Evolutionary conservation across 2,797 vertebrate genomes (phyloP).

Genomic region (Oceanodroma leucorhoa): DNA sequence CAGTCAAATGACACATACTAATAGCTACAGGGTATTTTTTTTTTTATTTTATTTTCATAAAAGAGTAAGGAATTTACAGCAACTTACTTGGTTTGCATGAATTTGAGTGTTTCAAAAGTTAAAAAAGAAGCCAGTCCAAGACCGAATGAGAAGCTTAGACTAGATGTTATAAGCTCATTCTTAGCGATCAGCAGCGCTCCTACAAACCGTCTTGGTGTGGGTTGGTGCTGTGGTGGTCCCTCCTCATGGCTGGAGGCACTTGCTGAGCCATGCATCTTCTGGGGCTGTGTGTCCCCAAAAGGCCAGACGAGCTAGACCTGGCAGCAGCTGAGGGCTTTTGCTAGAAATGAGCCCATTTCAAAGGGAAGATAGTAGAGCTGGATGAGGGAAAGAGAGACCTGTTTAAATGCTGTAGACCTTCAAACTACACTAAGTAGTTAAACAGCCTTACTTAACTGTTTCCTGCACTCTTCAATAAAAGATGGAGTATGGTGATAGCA

Average conservation of each 20-base stretch:
- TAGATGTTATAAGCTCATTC: background rate
- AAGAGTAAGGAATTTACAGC: background rate
- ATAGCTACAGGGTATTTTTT: background rate
- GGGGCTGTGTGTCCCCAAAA: background rate
- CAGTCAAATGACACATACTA: background rate
- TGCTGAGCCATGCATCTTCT: background rate
- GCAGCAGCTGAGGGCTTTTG: background rate
- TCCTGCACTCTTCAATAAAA: background rate
- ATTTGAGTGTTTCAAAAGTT: background rate
- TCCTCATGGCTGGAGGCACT: background rate
- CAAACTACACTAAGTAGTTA: background rate
- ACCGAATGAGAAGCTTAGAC: background rate
- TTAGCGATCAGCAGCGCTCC: background rate
- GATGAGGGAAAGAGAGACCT: background rate
- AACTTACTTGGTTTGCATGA: background rate
- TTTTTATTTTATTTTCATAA: background rate
- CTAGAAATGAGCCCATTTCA: background rate
- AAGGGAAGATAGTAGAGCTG: background rate
- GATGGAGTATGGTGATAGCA: background rate
- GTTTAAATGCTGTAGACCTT: background rate
- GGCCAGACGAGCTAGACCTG: background rate
- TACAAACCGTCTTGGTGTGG: rapidly evolving
- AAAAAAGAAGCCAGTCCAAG: background rate
- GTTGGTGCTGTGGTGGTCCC: background rate
- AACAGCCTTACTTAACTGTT: background rate